phyloP scores from a whole-genome alignment of 53 echinoderm and acorn worm genomes.

The Henricia sp. region DNA sequence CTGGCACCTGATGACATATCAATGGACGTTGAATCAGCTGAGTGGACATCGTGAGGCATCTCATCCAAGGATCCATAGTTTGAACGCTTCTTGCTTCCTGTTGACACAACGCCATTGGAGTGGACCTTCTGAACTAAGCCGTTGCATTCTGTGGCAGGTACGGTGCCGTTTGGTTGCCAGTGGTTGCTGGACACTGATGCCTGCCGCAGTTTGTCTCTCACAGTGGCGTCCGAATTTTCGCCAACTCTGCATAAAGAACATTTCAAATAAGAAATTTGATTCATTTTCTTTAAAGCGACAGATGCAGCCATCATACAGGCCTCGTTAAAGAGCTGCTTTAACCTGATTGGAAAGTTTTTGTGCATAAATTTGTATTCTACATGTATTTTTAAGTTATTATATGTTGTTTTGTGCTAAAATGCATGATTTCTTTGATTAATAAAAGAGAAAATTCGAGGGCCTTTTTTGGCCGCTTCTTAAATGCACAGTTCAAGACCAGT shows the following conservation, averaged over 20 bases:
- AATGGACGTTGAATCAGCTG: background rate
- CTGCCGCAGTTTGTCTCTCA: conserved; percentile 61
- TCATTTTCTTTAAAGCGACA: background rate
- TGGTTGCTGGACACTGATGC: background rate
- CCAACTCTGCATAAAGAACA: too few relatives aligned
- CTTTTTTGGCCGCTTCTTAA: too few relatives aligned
- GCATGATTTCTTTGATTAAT: too few relatives aligned
- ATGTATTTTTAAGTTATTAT: too few relatives aligned
- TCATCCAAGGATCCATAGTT: conserved; percentile 35
- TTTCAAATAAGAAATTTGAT: too few relatives aligned
- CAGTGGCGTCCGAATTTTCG: conserved; percentile 53
- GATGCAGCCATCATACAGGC: background rate
- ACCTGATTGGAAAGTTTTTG: too few relatives aligned
- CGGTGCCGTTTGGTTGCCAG: background rate
- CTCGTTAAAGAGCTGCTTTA: background rate
- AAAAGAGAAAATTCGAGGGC: too few relatives aligned
- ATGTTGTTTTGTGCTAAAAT: too few relatives aligned
- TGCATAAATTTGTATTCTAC: too few relatives aligned
- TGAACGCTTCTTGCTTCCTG: background rate
- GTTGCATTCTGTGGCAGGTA: conserved; percentile 1
- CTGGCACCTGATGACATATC: conserved; percentile 10
- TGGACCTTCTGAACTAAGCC: conserved; percentile 5
- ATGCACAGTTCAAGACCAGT: too few relatives aligned
- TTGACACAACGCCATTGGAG: background rate
- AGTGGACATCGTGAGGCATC: conserved; percentile 2